These are phyloP conservation scores for Lacanobia oleracea DNA, from an alignment of 2,888 invertebrate species.

Conservation along the genomic window DNA sequence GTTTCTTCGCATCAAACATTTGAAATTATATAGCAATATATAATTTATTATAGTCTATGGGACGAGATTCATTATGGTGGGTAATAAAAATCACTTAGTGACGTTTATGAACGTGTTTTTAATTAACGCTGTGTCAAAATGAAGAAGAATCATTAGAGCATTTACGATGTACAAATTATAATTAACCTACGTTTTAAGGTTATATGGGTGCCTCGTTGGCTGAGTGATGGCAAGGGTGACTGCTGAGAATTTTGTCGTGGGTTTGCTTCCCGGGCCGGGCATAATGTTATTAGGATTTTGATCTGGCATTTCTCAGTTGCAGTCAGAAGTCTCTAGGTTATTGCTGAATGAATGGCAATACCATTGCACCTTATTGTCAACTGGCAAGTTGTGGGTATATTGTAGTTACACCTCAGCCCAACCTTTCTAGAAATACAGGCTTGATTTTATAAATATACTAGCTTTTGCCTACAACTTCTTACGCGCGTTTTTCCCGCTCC, in stretches of 20 bases:
- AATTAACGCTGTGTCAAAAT: constrained; percentile 67
- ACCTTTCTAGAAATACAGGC: too few relatives aligned
- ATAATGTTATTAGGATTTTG: too few relatives aligned
- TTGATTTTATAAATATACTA: too few relatives aligned
- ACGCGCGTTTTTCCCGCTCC: too few relatives aligned
- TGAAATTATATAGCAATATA: constrained; percentile 59
- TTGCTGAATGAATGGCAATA: too few relatives aligned
- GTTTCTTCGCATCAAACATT: constrained; percentile 52
- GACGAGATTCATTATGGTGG: constrained; percentile 58
- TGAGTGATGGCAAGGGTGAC: not conserved
- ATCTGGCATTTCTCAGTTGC: too few relatives aligned
- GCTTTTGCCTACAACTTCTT: too few relatives aligned
- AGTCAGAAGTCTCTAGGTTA: too few relatives aligned
- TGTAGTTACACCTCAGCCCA: too few relatives aligned
- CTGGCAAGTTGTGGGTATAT: too few relatives aligned
- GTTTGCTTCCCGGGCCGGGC: not conserved
- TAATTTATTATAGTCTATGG: constrained; percentile 64
- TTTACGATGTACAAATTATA: constrained; percentile 63
- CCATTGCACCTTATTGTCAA: too few relatives aligned
- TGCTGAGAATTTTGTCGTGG: not conserved
- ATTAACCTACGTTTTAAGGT: constrained; percentile 18
- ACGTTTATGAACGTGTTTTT: constrained; percentile 69
- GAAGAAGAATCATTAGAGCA: constrained; percentile 64
- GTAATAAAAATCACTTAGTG: constrained; percentile 74
- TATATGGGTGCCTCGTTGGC: not conserved